Base-by-base conservation (phyloP, 1,140 invertebrate genomes). In the Drosophila melanogaster region DNA sequence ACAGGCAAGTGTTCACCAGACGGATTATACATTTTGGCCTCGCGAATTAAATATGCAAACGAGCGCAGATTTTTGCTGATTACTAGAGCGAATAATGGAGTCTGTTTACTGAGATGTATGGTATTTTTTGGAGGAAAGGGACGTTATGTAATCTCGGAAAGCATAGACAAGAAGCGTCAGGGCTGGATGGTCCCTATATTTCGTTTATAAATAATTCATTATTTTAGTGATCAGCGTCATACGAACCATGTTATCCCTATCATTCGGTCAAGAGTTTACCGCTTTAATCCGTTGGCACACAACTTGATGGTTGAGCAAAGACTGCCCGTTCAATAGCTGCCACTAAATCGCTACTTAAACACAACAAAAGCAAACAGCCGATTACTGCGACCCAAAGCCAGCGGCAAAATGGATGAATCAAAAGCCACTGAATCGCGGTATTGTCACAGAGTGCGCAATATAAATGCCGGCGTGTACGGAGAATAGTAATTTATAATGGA, bases 311-410 rank as follows among this genome's bases (percentile, higher is more conserved):
- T n/a, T 58, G 55, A 44, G 73, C 65, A 79, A 79, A 79, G 37
- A 37, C 54, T 17, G 62, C 41, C 33, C 44, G 51, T 71, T 80
- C 67, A 56, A 81, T 78, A 43, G 54, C 61, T 44, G 58, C 60
- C 69, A 83, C 69, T 81, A 81, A 81, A 74, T 65, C 79, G 40
- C 44, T 72, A 49, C 74, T 81, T 83, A 79, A 78, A 65, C 62
- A 79, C 64, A 77, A 60, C 65, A 64, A 43, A 56, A 47, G 47
- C 47, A 62, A 79, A 74, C 43, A 46, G 54, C 12, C 17, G 38
- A 35, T 53, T 44, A 65, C 60, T 65, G 15, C 8, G 15, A 35
- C 17, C 33, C 22, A 56, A 51, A 74, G 35, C 57, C 65, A 71
- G 43, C 19, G 37, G 50, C 64, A 44, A 65, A 69, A 47, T 47